phyloP scores from a whole-genome alignment of 2,113 vertebrate genomes.

The Sebastes schlegelii region DNA sequence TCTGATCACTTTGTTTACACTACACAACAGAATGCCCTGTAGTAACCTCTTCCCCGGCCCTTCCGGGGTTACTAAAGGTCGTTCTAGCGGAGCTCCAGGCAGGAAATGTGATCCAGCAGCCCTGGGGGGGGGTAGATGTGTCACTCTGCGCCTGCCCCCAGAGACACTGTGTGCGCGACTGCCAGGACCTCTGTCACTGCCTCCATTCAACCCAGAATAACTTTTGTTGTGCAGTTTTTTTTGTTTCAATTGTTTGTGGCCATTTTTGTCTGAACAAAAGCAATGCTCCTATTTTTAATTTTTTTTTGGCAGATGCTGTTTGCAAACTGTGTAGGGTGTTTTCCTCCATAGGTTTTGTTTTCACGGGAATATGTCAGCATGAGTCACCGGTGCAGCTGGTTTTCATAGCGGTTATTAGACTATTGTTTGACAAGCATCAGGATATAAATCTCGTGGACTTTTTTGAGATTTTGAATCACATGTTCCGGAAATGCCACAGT shows the following conservation, averaged over 20 bases:
- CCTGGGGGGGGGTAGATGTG: conserved; percentile 28
- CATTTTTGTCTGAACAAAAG: conserved; percentile 60
- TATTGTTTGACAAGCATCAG: no score
- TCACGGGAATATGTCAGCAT: not conserved
- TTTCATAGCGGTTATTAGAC: not conserved
- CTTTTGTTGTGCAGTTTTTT: conserved; percentile 59
- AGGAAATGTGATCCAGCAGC: conserved; percentile 80
- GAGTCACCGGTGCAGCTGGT: not conserved
- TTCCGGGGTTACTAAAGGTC: conserved; percentile 92
- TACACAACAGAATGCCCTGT: conserved; percentile 79
- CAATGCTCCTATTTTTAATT: not conserved
- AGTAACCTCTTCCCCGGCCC: conserved; percentile 87
- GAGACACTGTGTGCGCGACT: conserved; percentile 54
- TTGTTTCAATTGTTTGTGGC: conserved; percentile 55
- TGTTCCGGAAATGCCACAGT: not conserved
- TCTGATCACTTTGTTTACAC: conserved; percentile 19
- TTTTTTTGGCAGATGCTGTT: conserved; percentile 43
- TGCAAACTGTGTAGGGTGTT: conserved; percentile 22
- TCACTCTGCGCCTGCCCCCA: conserved; percentile 50
- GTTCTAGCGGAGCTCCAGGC: conserved; percentile 76
- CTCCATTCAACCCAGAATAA: conserved; percentile 66
- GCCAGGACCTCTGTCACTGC: conserved; percentile 59
- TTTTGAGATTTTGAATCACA: not conserved
- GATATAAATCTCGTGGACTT: not conserved
- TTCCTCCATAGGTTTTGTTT: not conserved